Conservation (phyloP, 2,888 invertebrate genomes). For the Busseola fusca region DNA sequence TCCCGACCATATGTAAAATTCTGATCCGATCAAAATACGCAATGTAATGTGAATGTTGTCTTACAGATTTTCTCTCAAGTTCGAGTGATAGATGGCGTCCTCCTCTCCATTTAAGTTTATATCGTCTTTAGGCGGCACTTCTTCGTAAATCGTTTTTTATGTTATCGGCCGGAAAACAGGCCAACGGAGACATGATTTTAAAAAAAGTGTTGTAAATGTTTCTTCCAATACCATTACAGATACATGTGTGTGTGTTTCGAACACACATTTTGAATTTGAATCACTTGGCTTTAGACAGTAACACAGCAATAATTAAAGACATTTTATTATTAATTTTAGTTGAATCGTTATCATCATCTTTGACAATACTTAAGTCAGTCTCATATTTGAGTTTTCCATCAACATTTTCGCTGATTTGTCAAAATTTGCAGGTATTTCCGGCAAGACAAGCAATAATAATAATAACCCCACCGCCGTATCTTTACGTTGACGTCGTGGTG, state of each 20-base stretch:
- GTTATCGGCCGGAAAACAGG: constrained; percentile 41
- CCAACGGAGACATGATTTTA: no score
- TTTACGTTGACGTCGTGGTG: no score
- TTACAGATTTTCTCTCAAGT: constrained; percentile 2
- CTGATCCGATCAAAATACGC: constrained; percentile 8
- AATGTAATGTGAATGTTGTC: constrained; percentile 19
- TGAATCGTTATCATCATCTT: neutral
- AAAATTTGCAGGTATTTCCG: neutral
- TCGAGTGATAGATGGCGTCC: constrained; percentile 16
- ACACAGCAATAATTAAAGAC: neutral
- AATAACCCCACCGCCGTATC: no score
- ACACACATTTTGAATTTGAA: no score
- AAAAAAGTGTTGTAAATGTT: constrained; percentile 13
- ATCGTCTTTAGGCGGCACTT: constrained; percentile 39
- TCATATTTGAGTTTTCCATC: neutral
- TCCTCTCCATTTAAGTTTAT: constrained; percentile 51
- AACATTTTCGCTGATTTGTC: neutral
- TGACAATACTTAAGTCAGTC: neutral
- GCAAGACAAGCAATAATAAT: no score
- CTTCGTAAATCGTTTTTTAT: constrained; percentile 49
- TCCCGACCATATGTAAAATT: neutral
- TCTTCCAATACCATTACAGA: neutral
- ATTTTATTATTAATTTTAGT: no score
- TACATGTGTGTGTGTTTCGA: neutral
- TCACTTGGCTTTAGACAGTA: neutral